Evolutionary conservation across 2,797 vertebrate genomes (phyloP), one percentile per base, ranked within the genome.

Genomic region (Arnoldichthys spilopterus): DNA sequence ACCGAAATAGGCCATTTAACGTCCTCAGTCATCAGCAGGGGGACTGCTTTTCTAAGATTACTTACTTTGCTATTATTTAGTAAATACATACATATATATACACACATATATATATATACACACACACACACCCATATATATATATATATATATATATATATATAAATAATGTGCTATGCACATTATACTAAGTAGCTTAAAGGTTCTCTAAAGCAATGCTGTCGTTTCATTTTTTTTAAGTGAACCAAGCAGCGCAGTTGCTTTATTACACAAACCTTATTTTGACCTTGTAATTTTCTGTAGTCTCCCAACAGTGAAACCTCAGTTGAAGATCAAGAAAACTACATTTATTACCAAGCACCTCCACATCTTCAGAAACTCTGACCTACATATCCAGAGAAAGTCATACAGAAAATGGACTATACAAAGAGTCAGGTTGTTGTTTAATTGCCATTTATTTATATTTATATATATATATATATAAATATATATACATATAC

Each of bases 1-100:
- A 78, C 72, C 47, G 72, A 28, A 69, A 30, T 11, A 58, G 67
- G 69, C 30, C n/a, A 72, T 74, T 59, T 75, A 75, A 62, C 37
- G 37, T 59, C 16, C 12, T 18, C 26, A 22, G 66, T 20, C 18
- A 51, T 22, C 69, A 18, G 34, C 4, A 58, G 58, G 72, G 62
- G 63, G 22, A 32, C 68, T 72, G 47, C 32, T 30, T 24, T 16
- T 58, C 53, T 12, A 58, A 58, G 28, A 15, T 12, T 24, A 11
- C 62, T 85, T 71, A 43, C 9, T 67, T 16, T 7, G 28, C 64
- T 47, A 28, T 47, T 47, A 12, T 47, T 4, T 18, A 67, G 47
- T 67, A 28, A 67, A 47, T 6, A 9, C 40, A 47, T 26, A 24
- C n/a, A n/a, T n/a, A n/a, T n/a, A n/a, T n/a, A n/a, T n/a, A n/a